phyloP scores from a whole-genome alignment of 2,888 invertebrate genomes.

The Tenthredo amoena region DNA sequence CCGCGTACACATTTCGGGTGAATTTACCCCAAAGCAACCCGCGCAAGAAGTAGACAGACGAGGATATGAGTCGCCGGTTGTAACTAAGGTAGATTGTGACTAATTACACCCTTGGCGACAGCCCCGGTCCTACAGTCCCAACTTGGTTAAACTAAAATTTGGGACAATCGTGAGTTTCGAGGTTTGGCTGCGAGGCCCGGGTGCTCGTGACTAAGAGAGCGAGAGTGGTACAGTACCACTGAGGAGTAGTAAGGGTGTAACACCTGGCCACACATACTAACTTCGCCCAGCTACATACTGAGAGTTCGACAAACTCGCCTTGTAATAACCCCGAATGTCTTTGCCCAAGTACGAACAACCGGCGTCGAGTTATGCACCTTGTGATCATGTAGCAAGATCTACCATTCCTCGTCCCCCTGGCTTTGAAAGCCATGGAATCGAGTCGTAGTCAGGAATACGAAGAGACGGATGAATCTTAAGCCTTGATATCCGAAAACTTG shows the following conservation, averaged over 20 bases:
- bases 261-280: slow-evolving; percentile 41
- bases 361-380: slow-evolving; percentile 44
- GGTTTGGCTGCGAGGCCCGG: slow-evolving; percentile 1
- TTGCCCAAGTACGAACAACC: slow-evolving; percentile 6
- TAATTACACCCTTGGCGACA: slow-evolving; percentile 66
- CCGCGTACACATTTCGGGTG: background rate
- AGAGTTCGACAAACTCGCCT: slow-evolving; percentile 41
- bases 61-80: slow-evolving; percentile 62
- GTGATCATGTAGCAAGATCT: slow-evolving; percentile 11
- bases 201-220: background rate
- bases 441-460: background rate
- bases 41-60: background rate
- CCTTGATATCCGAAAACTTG: background rate
- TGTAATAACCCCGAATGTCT: slow-evolving; percentile 46
- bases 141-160: slow-evolving; percentile 69
- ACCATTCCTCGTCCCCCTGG: background rate
- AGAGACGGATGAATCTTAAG: background rate
- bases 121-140: slow-evolving; percentile 54
- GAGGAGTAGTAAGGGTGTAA: background rate
- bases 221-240: background rate
- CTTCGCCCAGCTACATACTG: background rate
- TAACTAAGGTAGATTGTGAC: slow-evolving; percentile 77
- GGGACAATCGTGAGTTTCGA: slow-evolving; percentile 64
- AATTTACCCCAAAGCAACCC: background rate
- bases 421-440: background rate